A percentile compares a stretch with the other conserved stretches of the same genome.
These are phyloP conservation scores for Aricia artaxerxes DNA, from an alignment of 2,888 invertebrate genomes.

Conservation along the genomic window DNA sequence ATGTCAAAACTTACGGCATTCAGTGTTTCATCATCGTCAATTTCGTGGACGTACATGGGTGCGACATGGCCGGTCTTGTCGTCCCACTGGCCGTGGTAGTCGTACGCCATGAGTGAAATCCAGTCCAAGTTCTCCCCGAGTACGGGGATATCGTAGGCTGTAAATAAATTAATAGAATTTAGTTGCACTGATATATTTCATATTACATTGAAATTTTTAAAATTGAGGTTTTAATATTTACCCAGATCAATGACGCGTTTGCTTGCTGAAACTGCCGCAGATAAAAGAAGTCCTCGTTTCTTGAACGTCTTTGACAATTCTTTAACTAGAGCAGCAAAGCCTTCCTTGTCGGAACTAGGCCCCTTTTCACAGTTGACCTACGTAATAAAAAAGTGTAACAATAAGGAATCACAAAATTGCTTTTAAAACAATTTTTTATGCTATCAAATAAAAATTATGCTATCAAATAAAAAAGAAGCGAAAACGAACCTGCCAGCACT, in stretches of 20 bases:
- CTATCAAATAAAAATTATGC: background rate
- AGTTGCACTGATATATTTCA: background rate
- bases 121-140: constrained; percentile 90
- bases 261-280: constrained; percentile 92
- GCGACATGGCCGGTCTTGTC: constrained; percentile 94
- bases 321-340: constrained; percentile 86
- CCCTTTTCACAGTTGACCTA: constrained; percentile 91
- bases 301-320: constrained; percentile 87
- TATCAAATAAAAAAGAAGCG: background rate
- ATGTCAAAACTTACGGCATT: constrained; percentile 82
- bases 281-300: constrained; percentile 86
- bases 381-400: constrained; percentile 33
- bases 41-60: constrained; percentile 89
- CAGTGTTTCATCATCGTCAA: constrained; percentile 86
- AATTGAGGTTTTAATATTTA: constrained; percentile 43
- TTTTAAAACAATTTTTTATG: background rate
- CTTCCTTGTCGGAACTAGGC: constrained; percentile 88
- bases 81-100: constrained; percentile 96
- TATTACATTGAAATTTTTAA: no score
- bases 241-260: constrained; percentile 91
- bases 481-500: constrained; percentile 88
- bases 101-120: constrained; percentile 95
- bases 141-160: constrained; percentile 87
- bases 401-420: background rate
- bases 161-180: background rate